Conservation (phyloP, 2,797 vertebrate species). For the Rousettus madagascariensis region DNA sequence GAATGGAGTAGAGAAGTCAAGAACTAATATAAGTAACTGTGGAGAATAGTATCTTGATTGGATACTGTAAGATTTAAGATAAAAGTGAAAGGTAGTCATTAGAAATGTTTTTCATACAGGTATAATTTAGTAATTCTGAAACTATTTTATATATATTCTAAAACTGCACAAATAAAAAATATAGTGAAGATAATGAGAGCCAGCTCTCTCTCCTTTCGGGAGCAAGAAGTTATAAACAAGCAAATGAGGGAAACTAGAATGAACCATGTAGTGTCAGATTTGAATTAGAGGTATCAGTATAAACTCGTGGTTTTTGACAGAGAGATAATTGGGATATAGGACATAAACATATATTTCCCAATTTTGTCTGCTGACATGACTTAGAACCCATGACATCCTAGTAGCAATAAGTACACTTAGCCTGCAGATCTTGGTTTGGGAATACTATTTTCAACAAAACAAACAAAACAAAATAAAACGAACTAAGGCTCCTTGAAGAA, state of each 20-base stretch:
- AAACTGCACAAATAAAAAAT: not conserved
- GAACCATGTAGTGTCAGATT: not conserved
- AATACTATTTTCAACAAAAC: not conserved
- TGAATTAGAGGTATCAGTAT: not conserved
- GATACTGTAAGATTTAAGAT: not conserved
- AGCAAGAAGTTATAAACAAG: not conserved
- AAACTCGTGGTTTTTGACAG: not conserved
- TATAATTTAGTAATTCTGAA: not conserved
- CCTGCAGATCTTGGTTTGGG: not conserved
- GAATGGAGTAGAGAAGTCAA: not conserved
- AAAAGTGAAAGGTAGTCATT: not conserved
- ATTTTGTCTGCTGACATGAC: not conserved
- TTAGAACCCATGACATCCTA: not conserved
- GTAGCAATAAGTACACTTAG: not conserved
- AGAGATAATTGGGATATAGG: not conserved
- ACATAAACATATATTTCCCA: not conserved
- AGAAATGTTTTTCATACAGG: not conserved
- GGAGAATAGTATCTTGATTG: not conserved
- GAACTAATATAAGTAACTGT: not conserved
- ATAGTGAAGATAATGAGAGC: not conserved
- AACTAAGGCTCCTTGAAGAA: not conserved
- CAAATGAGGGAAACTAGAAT: not conserved
- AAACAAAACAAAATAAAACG: not conserved
- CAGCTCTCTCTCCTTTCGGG: not conserved
- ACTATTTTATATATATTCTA: not conserved